Evolutionary conservation across 2,888 invertebrate species (phyloP).

Genomic region (Sclerodermus sp.): DNA sequence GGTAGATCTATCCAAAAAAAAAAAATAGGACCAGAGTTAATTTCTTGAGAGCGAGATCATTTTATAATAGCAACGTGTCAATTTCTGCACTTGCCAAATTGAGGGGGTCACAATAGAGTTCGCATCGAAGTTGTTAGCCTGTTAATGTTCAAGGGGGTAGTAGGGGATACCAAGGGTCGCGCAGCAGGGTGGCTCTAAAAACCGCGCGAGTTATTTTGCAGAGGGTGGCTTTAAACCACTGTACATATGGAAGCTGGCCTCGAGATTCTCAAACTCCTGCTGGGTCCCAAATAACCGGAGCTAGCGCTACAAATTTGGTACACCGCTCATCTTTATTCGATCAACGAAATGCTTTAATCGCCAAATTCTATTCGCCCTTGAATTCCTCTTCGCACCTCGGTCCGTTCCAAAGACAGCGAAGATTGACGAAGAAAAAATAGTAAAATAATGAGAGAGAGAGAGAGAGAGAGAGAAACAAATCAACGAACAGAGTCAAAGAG

Average conservation of each 20-base stretch:
- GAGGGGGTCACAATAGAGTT: no score
- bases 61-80: not conserved
- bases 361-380: no score
- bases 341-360: no score
- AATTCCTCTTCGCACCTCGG: no score
- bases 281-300: not conserved
- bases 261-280: not conserved
- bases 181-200: constrained; percentile 23
- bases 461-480: no score
- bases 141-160: not conserved
- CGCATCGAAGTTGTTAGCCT: not conserved
- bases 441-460: no score
- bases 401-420: no score
- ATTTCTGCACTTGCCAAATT: constrained; percentile 7
- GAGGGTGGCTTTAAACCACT: constrained; percentile 39
- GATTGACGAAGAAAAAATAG: no score
- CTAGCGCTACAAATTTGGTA: no score
- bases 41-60: not conserved
- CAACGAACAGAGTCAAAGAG: no score
- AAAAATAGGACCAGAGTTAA: not conserved
- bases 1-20: no score
- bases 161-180: constrained; percentile 12
- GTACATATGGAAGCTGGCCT: constrained; percentile 39
- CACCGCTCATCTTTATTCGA: no score
- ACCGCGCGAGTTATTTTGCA: constrained; percentile 38